Evolutionary conservation across 2,888 invertebrate species (phyloP), one percentile per base, ranked within the genome.

Genomic region (Nomada fabriciana): DNA sequence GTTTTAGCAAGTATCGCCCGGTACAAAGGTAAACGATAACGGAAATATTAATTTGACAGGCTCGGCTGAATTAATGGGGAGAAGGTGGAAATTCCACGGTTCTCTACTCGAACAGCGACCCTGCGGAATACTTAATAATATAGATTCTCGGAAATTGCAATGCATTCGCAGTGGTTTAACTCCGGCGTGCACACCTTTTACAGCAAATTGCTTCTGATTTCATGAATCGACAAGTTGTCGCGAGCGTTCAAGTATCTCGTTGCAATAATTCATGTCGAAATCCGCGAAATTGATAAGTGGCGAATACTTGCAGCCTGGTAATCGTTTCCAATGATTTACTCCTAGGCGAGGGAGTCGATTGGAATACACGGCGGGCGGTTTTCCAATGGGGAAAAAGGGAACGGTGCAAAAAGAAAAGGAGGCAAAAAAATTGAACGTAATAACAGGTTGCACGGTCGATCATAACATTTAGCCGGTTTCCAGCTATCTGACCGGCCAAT

Each of bases 401-500:
- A 15, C 2, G 2, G 9, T 15, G 18, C 18, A 20, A 15, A 18
- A 60, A 67, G 25, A 57, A 57, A 25, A 23, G 4, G 11, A 5
- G 36, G 10, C 18, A 18, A 15, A 18, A 60, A 67, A 64, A 57
- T 23, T 23, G 4, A 7, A 20, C 20, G 7, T 78, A 82, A 83
- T 83, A 76, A 80, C 83, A n/a, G 72, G 80, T 76, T 83, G 23
- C 53, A 29, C 61, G 55, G 15, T 36, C 63, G 72, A 64, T 80
- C 55, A 43, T 64, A 70, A 73, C 55, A 59, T 73, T 79, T 82
- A 79, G 67, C 82, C 36, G 65, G 55, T 77, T 88, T 85, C 36
- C 65, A 67, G 29, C 29, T 57, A 65, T 52, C 59, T 18, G 61
- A 36, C 23, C 53, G 67, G 63, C 65, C 81, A 84, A 88, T 86